Evolutionary conservation across 2,888 invertebrate species (phyloP), one percentile per base, ranked within the genome.

Genomic region (Ferdinandea cuprea): DNA sequence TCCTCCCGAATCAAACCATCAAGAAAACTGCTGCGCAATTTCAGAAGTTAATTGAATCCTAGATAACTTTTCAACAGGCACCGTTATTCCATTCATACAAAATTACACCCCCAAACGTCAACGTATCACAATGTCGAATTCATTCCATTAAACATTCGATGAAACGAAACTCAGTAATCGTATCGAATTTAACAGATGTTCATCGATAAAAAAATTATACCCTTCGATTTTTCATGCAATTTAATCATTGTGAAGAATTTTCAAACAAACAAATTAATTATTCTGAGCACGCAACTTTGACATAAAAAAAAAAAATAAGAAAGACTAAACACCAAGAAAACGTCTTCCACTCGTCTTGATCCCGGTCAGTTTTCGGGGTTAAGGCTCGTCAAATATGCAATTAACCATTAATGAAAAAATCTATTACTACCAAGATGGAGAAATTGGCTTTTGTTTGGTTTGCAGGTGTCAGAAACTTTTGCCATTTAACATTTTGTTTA

Each of bases 231-330:
- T 37, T 25, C 21, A 25, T 21, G 48, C 15, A 13, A 63, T 15
- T 35, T 5, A 54, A 54, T 35, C n/a, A 2, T 17, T 30, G 30
- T 6, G 0, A 0, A 11, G 44, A 8, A 17, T 15, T 21, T 3
- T 30, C 15, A 74, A 65, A 32, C 73, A 59, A 78, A 54, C 44
- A 68, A 78, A 63, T 84, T 79, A 84, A 73, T 84, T 84, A 84
- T 79, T 56, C 78, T 37, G 7, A 69, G 17, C 83, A 79, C 79
- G 79, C 73, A 84, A 68, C n/a, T 44, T 63, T 25, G n/a, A 32
- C 21, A 37, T 25, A 48, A 46, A 1, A 13, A 40, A 50, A 13
- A 30, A 59, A 40, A 28, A 21, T 59, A 50, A 50, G 48, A 40
- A 59, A 21, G 28, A 37, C 8, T 25, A 32, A 28, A 50, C 28